Base-by-base conservation (phyloP, 2,888 invertebrate species). In the Brenthis hecate region DNA sequence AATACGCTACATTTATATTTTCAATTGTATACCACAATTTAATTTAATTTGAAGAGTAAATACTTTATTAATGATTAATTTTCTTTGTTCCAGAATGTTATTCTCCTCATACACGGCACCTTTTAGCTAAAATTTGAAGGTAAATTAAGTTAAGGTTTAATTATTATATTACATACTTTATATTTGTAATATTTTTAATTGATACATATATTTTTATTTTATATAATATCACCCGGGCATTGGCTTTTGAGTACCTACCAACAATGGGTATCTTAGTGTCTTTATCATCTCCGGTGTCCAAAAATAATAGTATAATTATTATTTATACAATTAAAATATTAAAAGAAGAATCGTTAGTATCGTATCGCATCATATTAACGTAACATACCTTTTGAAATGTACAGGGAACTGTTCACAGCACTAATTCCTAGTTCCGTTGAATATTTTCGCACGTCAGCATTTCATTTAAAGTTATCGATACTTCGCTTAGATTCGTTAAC, bases 31-130 rank as follows among this genome's bases (percentile, higher is more conserved):
- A 8, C 36, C 36, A 36, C 0, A 6, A 6, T 36, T 36, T 36
- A 8, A 36, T 36, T 36, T 36, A 43, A 63, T 28, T 28, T 51
- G 32, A 13, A 28, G 14, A 14, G 6, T 53, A 8, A 55, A 13
- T 28, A 53, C n/a, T 43, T 43, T 56, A 14, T 32, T 56, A 50
- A 56, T 23, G 13, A 28, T 47, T 43, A 28, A 11, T 48, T 77
- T 79, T 75, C 74, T 79, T 89, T 91, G 88, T 91, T 89, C 51
- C 91, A 92, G 92, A 88, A 92, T 92, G 92, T 83, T 89, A 87
- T 83, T 85, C 86, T 89, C 88, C 85, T 91, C 91, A 87, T 87
- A 86, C 80, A 82, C 85, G 83, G 85, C 91, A 84, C 90, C 91
- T 79, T 89, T 91, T 82, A 91, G 91, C 87, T 91, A 83, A 90